phyloP scores from a whole-genome alignment of 2,888 invertebrate genomes.

The Bombylius discolor region DNA sequence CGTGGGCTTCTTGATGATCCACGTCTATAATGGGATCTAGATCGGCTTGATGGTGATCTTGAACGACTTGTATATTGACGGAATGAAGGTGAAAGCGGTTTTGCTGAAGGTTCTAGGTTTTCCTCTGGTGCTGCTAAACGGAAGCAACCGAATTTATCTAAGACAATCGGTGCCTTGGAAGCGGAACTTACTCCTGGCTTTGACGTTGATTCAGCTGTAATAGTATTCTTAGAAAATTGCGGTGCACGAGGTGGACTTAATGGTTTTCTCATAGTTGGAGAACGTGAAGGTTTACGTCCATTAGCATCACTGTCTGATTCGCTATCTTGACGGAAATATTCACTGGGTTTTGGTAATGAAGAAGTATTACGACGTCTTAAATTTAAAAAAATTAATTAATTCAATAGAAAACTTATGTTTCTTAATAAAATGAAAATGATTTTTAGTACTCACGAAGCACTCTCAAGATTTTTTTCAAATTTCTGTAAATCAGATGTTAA shows the following conservation, averaged over 20 bases:
- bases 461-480: slow-evolving; percentile 29
- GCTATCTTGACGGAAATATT: too few relatives aligned
- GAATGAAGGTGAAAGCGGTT: slow-evolving; percentile 15
- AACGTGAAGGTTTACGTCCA: not conserved
- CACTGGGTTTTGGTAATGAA: not conserved
- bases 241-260: not conserved
- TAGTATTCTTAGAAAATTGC: slow-evolving; percentile 13
- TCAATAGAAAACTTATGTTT: too few relatives aligned
- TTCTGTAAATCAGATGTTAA: slow-evolving; percentile 23
- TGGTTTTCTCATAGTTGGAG: not conserved
- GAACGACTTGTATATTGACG: slow-evolving; percentile 8
- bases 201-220: slow-evolving; percentile 14
- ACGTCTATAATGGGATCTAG: slow-evolving; percentile 21
- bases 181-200: slow-evolving; percentile 19
- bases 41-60: slow-evolving; percentile 11
- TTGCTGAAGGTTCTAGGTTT: slow-evolving; percentile 6
- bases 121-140: slow-evolving; percentile 46
- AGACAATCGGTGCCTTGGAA: slow-evolving; percentile 41
- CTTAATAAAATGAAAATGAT: not conserved
- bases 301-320: too few relatives aligned
- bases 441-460: not conserved
- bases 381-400: not conserved
- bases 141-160: slow-evolving; percentile 63
- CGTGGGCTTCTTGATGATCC: slow-evolving; percentile 32
- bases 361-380: too few relatives aligned